A percentile compares a stretch with the other conserved stretches of the same genome.
Evolutionary conservation across 2,113 vertebrate genomes (phyloP).

Genomic region (Phaethon lepturus): DNA sequence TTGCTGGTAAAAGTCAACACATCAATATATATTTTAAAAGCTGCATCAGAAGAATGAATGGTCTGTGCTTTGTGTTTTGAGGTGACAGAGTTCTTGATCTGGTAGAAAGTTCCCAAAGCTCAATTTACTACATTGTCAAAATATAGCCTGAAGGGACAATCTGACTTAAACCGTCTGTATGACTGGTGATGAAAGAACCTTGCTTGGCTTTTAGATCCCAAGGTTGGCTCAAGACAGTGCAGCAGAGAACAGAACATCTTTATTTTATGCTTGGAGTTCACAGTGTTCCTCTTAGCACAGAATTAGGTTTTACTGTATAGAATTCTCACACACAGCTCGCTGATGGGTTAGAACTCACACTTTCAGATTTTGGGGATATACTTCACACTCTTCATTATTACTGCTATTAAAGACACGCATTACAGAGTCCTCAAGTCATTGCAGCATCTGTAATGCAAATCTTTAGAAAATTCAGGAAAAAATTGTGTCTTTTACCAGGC

Average conservation of each 20-base stretch:
- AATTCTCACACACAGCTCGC: conserved; percentile 26
- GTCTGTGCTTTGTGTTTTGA: conserved; percentile 27
- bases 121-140: conserved; percentile 59
- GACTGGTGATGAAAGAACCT: conserved; percentile 65
- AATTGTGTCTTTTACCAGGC: neutral
- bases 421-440: conserved; percentile 30
- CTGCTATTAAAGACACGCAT: conserved; percentile 31
- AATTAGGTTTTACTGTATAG: conserved; percentile 51
- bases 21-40: conserved; percentile 27
- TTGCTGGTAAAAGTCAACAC: conserved; percentile 37
- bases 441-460: conserved; percentile 1
- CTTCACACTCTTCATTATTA: conserved; percentile 58
- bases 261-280: conserved; percentile 48
- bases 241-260: conserved; percentile 57
- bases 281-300: conserved; percentile 44
- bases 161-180: conserved; percentile 63
- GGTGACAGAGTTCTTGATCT: conserved; percentile 62
- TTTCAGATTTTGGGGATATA: conserved; percentile 55
- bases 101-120: conserved; percentile 57
- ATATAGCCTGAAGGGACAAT: conserved; percentile 60
- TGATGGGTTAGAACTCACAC: conserved; percentile 51
- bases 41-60: conserved; percentile 18
- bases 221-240: conserved; percentile 51
- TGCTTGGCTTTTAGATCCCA: conserved; percentile 54
- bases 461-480: neutral